phyloP scores from a whole-genome alignment of 1,140 invertebrate species.

The Orius insidiosus region DNA sequence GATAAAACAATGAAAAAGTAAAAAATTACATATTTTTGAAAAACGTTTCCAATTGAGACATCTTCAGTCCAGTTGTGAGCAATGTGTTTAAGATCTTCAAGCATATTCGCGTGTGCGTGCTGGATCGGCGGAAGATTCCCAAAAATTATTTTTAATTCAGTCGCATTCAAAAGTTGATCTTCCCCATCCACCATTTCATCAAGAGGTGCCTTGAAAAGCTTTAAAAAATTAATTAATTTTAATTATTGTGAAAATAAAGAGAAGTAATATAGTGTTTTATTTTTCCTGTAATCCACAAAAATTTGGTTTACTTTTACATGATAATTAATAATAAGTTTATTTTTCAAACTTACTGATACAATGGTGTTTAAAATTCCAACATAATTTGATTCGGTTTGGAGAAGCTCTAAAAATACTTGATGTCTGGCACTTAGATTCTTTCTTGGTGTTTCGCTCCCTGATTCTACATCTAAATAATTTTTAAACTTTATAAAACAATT shows the following conservation, averaged over 20 bases:
- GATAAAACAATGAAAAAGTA: background rate
- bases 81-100: conserved; percentile 54
- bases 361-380: conserved; percentile 87
- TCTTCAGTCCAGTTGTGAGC: conserved; percentile 67
- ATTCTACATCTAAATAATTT: conserved; percentile 29
- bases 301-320: too few relatives aligned
- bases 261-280: too few relatives aligned
- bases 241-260: too few relatives aligned
- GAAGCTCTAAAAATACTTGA: conserved; percentile 81
- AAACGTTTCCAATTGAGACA: conserved; percentile 67
- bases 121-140: conserved; percentile 88
- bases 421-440: conserved; percentile 58
- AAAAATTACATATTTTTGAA: conserved; percentile 61
- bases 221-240: too few relatives aligned
- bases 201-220: conserved; percentile 81
- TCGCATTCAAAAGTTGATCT: conserved; percentile 65
- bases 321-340: too few relatives aligned
- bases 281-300: too few relatives aligned
- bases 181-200: conserved; percentile 64
- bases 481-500: background rate
- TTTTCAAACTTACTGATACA: conserved; percentile 57
- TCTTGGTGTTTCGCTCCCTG: conserved; percentile 29
- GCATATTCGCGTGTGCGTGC: conserved; percentile 73
- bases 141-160: conserved; percentile 91
- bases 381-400: conserved; percentile 94